These are phyloP conservation scores for Callipepla squamata DNA, from an alignment of 2,113 vertebrate species.

Conservation along the genomic window DNA sequence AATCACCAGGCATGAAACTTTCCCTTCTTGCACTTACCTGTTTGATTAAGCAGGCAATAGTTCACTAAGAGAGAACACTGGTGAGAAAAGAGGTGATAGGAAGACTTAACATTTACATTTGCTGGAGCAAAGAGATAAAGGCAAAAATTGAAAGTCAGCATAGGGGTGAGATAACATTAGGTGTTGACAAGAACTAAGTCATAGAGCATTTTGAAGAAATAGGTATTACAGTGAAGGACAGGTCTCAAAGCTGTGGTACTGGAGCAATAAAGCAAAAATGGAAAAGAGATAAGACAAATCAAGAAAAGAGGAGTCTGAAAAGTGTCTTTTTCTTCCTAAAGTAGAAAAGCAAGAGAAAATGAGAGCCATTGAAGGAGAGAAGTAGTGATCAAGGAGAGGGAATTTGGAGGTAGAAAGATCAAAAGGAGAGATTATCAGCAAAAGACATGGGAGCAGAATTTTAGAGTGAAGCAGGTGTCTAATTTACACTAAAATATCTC, in stretches of 20 bases:
- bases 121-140: background rate
- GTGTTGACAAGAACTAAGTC: background rate
- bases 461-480: background rate
- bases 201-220: background rate
- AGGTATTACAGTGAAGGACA: background rate
- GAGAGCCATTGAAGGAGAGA: background rate
- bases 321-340: background rate
- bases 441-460: background rate
- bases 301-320: background rate
- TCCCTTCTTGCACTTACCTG: background rate
- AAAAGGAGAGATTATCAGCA: conserved; percentile 27
- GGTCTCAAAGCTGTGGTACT: background rate
- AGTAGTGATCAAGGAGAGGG: background rate
- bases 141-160: background rate
- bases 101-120: background rate
- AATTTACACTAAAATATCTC: background rate
- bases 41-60: background rate
- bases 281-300: background rate
- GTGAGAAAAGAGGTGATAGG: background rate
- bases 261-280: background rate
- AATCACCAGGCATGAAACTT: background rate
- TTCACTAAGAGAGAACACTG: background rate
- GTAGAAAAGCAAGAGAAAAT: background rate
- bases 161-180: background rate
- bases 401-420: background rate